A percentile compares a stretch with the other conserved stretches of the same genome.
Conservation (phyloP, 2,113 vertebrate species). For the Rousettus leschenaultii region DNA sequence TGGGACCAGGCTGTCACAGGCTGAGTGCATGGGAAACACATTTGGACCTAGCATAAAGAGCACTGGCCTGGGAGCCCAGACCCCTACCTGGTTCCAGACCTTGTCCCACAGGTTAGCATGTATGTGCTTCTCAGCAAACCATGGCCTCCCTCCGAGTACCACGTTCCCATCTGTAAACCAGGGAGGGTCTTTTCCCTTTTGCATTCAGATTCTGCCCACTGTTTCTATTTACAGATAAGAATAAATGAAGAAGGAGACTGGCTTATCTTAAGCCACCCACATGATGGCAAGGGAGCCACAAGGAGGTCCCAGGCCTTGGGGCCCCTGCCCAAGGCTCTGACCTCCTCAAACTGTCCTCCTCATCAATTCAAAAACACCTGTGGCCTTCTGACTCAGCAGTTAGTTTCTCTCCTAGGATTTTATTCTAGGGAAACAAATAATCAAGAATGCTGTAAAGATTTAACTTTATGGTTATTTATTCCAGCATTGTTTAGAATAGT, state of each 20-base stretch:
- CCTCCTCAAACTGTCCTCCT: background rate
- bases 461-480: background rate
- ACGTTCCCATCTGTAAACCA: no score
- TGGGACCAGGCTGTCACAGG: background rate
- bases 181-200: background rate
- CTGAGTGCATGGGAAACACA: rapidly evolving
- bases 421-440: conserved; percentile 29
- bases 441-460: background rate
- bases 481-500: background rate
- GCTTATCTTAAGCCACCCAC: background rate
- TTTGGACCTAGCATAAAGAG: background rate
- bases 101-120: background rate
- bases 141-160: background rate
- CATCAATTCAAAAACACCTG: background rate
- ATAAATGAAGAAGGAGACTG: background rate
- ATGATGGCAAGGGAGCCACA: background rate
- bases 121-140: background rate
- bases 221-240: background rate
- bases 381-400: background rate
- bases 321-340: background rate
- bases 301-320: background rate
- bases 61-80: background rate
- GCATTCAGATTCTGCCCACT: background rate
- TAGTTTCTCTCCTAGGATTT: background rate
- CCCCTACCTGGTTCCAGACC: background rate